phyloP scores from a whole-genome alignment of 1,140 invertebrate species.

The Ips typographus region DNA sequence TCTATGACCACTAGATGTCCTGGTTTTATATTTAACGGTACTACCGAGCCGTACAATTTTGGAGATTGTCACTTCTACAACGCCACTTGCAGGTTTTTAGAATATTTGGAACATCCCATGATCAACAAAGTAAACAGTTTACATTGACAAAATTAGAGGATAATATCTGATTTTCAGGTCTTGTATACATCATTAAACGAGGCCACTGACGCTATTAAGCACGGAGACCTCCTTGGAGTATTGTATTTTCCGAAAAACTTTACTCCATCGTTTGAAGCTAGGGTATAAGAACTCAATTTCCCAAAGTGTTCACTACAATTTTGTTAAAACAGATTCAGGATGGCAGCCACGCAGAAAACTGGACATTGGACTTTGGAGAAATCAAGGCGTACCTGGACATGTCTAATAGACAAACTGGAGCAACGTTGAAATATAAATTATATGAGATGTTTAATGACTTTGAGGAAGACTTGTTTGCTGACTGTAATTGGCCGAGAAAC shows the following conservation, averaged over 20 bases:
- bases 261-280: slow-evolving; percentile 61
- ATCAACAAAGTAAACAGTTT: slow-evolving; percentile 49
- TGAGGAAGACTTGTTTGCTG: slow-evolving; percentile 56
- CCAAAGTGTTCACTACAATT: not conserved
- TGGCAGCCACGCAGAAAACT: slow-evolving; percentile 53
- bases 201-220: slow-evolving; percentile 62
- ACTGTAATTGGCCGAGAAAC: slow-evolving; percentile 60
- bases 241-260: slow-evolving; percentile 76
- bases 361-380: slow-evolving; percentile 59
- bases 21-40: slow-evolving; percentile 43
- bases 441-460: slow-evolving; percentile 64
- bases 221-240: slow-evolving; percentile 67
- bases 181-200: slow-evolving; percentile 54
- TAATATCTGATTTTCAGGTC: slow-evolving; percentile 45
- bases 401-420: slow-evolving; percentile 71
- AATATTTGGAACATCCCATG: slow-evolving; percentile 55
- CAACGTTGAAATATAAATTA: slow-evolving; percentile 63
- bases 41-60: slow-evolving; percentile 42
- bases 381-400: slow-evolving; percentile 52
- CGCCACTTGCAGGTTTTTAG: slow-evolving; percentile 61
- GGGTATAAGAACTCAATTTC: slow-evolving; percentile 40
- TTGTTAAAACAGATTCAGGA: slow-evolving; percentile 52
- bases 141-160: no score
- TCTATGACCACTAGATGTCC: slow-evolving; percentile 51
- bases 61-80: slow-evolving; percentile 56